These are phyloP conservation scores for Phoxinus dragarum DNA, from an alignment of 2,797 vertebrate genomes.

Conservation along the genomic window DNA sequence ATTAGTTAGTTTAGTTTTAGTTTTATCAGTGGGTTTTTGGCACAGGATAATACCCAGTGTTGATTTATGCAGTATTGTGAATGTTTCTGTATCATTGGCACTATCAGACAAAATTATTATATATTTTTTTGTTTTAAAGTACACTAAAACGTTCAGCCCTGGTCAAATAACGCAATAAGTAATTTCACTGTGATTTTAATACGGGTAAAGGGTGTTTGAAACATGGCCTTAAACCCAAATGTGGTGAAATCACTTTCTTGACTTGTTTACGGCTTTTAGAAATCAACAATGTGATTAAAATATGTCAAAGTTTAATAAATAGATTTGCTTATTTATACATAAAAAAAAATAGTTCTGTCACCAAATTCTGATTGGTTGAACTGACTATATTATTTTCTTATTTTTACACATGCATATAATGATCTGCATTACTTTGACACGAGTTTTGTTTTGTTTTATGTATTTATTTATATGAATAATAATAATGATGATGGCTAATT, in stretches of 20 bases:
- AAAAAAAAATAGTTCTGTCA: background rate
- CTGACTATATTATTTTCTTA: background rate
- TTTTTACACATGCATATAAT: background rate
- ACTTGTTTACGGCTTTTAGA: background rate
- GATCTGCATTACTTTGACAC: background rate
- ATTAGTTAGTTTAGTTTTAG: background rate
- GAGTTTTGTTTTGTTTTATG: background rate
- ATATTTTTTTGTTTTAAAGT: too few species aligned
- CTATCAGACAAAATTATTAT: background rate
- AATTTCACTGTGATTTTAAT: background rate
- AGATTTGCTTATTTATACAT: background rate
- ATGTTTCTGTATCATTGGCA: background rate
- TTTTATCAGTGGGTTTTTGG: background rate
- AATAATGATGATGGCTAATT: background rate
- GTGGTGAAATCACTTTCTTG: background rate
- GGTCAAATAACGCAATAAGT: background rate
- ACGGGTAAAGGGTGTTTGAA: background rate
- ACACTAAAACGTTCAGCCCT: background rate
- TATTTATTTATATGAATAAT: background rate
- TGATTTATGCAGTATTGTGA: conserved; percentile 6
- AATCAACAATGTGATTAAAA: background rate
- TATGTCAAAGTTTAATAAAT: background rate
- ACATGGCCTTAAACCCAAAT: background rate
- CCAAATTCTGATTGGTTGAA: background rate
- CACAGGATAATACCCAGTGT: background rate